These are phyloP conservation scores for Patiria miniata DNA, from an alignment of 35 echinoderm and acorn worm genomes.

Conservation along the genomic window DNA sequence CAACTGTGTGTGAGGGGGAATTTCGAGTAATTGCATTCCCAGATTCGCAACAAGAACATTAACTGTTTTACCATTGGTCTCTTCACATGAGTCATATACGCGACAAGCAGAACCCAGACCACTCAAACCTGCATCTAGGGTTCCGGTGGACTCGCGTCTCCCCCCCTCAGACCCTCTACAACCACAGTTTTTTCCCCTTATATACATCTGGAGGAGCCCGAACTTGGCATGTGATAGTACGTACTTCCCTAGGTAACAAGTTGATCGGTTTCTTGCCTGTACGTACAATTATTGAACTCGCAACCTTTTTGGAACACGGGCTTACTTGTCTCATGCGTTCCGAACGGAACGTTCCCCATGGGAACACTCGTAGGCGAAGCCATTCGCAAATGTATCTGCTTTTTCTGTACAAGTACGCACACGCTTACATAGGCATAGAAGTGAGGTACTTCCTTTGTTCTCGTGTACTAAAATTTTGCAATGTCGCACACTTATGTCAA, in stretches of 20 bases:
- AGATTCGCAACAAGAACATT: neutral
- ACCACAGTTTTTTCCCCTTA: no score
- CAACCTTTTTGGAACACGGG: neutral
- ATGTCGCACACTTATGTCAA: no score
- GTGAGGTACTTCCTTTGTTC: no score
- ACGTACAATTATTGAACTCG: neutral
- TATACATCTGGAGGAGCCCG: no score
- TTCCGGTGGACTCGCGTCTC: neutral
- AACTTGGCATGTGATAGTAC: neutral
- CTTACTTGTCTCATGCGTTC: no score
- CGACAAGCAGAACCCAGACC: neutral
- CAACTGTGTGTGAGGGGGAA: neutral
- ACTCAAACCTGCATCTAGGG: neutral
- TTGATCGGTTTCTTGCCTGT: neutral
- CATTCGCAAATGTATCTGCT: no score
- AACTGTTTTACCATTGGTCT: neutral
- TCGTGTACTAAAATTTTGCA: no score
- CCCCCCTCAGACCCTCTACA: no score
- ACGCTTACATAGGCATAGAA: no score
- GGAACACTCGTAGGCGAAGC: no score
- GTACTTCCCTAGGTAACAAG: neutral
- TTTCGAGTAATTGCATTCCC: neutral
- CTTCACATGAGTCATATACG: neutral
- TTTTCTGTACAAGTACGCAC: no score
- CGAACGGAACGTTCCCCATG: no score